phyloP scores from a whole-genome alignment of 2,797 vertebrate genomes.

The Xenopus petersii region DNA sequence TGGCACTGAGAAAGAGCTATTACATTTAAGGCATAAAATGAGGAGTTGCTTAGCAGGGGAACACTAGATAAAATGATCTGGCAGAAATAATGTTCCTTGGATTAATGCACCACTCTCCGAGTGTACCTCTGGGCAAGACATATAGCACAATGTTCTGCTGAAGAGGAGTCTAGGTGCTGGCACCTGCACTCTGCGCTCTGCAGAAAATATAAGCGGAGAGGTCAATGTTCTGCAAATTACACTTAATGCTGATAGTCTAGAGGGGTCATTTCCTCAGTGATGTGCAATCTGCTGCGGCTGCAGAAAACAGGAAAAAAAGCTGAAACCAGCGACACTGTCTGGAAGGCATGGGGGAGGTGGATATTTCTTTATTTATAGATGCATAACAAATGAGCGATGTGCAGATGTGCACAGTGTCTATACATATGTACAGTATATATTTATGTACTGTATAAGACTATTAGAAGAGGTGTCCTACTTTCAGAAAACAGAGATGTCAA shows the following conservation, averaged over 20 bases:
- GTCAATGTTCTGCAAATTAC: not conserved
- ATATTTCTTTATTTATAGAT: not conserved
- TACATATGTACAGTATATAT: too few relatives aligned
- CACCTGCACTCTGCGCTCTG: too few relatives aligned
- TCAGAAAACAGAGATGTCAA: not conserved
- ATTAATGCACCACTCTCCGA: too few relatives aligned
- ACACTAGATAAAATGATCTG: not conserved
- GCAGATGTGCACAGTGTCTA: not conserved
- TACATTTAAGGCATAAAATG: not conserved
- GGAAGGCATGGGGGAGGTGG: not conserved
- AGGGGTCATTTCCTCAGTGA: slow-evolving; percentile 38
- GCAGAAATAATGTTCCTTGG: not conserved
- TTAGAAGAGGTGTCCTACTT: too few relatives aligned
- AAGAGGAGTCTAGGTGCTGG: too few relatives aligned
- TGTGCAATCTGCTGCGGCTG: slow-evolving; percentile 37
- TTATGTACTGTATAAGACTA: too few relatives aligned
- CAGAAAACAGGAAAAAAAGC: slow-evolving; percentile 18
- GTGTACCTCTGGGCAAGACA: too few relatives aligned
- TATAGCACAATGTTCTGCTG: slow-evolving; percentile 17
- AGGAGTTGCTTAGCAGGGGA: not conserved
- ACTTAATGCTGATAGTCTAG: not conserved
- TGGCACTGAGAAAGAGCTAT: too few relatives aligned
- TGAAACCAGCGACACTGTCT: slow-evolving; percentile 20
- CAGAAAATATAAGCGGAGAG: not conserved
- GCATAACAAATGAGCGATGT: not conserved